A percentile compares a stretch with the other conserved stretches of the same genome.
Evolutionary conservation across 2,113 vertebrate genomes (phyloP).

Genomic region (Oenanthe melanoleuca): DNA sequence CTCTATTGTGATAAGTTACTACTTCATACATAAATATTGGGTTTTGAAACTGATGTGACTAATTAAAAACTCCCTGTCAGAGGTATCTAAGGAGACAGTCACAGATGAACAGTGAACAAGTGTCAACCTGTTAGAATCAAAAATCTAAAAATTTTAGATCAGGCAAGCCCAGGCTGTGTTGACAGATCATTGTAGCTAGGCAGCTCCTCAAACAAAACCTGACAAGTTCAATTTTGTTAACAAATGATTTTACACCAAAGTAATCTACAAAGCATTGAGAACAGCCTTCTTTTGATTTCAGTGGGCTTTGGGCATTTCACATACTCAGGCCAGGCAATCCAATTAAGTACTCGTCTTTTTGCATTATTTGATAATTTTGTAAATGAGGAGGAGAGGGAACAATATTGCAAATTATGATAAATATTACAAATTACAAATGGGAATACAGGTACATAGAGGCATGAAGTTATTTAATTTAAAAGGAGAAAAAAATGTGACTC

Average conservation of each 20-base stretch:
- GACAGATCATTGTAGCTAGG: neutral
- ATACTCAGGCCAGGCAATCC: neutral
- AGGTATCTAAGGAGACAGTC: neutral
- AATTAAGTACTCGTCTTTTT: neutral
- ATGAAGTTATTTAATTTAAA: neutral
- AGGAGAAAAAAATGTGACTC: fast-evolving
- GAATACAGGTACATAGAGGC: neutral
- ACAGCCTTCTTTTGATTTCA: neutral
- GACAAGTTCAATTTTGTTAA: neutral
- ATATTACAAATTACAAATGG: neutral
- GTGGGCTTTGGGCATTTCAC: neutral
- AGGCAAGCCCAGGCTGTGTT: neutral
- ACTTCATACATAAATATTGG: neutral
- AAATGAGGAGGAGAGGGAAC: neutral
- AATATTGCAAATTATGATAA: neutral
- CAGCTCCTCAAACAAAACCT: neutral
- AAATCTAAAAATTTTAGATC: neutral
- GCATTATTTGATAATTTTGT: neutral
- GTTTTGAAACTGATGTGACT: neutral
- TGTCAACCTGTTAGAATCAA: neutral
- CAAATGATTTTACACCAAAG: neutral
- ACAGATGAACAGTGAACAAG: neutral
- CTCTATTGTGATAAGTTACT: neutral
- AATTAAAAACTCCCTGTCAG: neutral
- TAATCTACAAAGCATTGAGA: neutral